A percentile compares a stretch with the other conserved stretches of the same genome.
These are phyloP conservation scores for Tachina lurida DNA, from an alignment of 2,888 invertebrate genomes.

Conservation along the genomic window DNA sequence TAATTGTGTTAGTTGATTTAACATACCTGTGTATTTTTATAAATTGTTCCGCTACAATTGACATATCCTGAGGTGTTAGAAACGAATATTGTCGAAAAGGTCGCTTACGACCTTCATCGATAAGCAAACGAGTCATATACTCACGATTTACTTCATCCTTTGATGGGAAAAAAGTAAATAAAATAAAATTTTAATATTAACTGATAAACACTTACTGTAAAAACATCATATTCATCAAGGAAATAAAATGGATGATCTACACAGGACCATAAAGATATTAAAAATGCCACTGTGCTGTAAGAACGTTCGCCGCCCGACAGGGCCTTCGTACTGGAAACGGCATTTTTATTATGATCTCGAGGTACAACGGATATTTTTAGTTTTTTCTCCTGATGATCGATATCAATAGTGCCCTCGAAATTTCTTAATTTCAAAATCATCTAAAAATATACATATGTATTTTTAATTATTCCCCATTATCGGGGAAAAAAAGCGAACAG, in stretches of 20 bases:
- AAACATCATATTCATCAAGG: conserved; percentile 98
- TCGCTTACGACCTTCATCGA: conserved; percentile 88
- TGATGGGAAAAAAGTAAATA: conserved; percentile 70
- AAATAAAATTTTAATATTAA: not conserved
- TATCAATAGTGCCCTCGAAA: conserved; percentile 79
- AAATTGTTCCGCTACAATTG: conserved; percentile 83
- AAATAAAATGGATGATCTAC: conserved; percentile 96
- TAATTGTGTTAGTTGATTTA: not conserved
- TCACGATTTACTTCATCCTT: conserved; percentile 93
- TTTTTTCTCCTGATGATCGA: conserved; percentile 80
- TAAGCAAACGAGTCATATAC: conserved; percentile 90
- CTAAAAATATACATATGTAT: conserved; percentile 66
- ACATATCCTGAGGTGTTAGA: conserved; percentile 93
- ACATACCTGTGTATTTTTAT: conserved; percentile 86
- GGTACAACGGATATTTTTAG: conserved; percentile 84
- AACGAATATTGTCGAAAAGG: conserved; percentile 92
- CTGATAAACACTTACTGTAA: conserved; percentile 87
- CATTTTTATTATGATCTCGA: conserved; percentile 82
- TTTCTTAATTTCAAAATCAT: conserved; percentile 77
- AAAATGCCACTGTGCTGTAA: conserved; percentile 96
- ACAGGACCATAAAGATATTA: conserved; percentile 96
- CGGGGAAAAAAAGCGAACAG: too few species aligned
- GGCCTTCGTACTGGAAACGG: conserved; percentile 85
- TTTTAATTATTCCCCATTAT: too few species aligned
- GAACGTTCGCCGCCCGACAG: conserved; percentile 98